Evolutionary conservation across 2,113 vertebrate genomes (phyloP).

Genomic region (Andinoacara biseriatus): DNA sequence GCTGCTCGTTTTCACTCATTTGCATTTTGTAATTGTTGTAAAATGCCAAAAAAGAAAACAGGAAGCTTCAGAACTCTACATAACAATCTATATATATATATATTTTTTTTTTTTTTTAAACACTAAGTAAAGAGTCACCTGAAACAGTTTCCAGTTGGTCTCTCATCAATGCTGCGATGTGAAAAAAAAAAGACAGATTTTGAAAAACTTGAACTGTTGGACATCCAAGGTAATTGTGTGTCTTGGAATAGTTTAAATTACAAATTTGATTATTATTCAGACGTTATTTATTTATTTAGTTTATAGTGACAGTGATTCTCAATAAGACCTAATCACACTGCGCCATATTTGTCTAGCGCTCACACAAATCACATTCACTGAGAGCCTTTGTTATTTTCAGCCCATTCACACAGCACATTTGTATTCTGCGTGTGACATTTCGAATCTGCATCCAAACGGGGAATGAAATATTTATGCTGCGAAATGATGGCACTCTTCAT

Average conservation of each 20-base stretch:
- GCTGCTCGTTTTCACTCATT: background rate
- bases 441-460: slow-evolving; percentile 81
- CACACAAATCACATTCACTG: slow-evolving; percentile 63
- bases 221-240: slow-evolving; percentile 9
- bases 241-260: slow-evolving; percentile 4
- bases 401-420: slow-evolving; percentile 59
- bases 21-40: background rate
- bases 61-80: background rate
- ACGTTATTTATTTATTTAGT: slow-evolving; percentile 21
- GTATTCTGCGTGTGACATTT: slow-evolving; percentile 67
- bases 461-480: slow-evolving; percentile 80
- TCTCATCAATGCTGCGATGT: background rate
- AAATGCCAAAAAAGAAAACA: background rate
- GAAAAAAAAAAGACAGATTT: background rate
- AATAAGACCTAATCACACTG: slow-evolving; percentile 49
- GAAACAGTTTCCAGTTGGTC: background rate
- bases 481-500: slow-evolving; percentile 78
- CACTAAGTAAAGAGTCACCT: background rate
- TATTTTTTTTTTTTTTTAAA: no score
- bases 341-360: slow-evolving; percentile 38
- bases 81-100: background rate
- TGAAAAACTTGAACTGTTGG: background rate
- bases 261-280: slow-evolving; percentile 24
- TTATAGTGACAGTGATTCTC: slow-evolving; percentile 44
- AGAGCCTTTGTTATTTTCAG: slow-evolving; percentile 40